Evolutionary conservation across 2,113 vertebrate genomes (phyloP), one percentile per base, ranked within the genome.

Genomic region (Mormoops blainvillei): DNA sequence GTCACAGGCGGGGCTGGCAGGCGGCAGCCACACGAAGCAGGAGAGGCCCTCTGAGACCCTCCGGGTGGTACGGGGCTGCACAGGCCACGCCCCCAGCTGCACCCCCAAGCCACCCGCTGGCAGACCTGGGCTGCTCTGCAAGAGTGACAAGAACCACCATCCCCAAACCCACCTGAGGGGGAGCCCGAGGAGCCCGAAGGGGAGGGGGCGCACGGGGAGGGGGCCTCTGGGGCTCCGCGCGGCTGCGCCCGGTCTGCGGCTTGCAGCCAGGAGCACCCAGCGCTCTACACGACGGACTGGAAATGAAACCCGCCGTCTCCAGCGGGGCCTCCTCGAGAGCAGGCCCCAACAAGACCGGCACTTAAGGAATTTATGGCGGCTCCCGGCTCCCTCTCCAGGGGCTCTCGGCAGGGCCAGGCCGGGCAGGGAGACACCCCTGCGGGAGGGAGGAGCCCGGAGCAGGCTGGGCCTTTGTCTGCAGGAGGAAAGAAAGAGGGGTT

Each of bases 301-400:
- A 98, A 97, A 97, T 89, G 58, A 96, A 97, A 89, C 92, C 92
- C 91, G 28, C 54, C 92, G 50, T 96, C 97, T 98, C 96, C 94
- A 97, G 89, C 50, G 1, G 95, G 94, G 97, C 98, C 98, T 98
- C 97, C 98, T 97, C 89, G 95, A 83, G 92, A 98, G 97, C 99
- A 96, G 98, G 99, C 98, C 98, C 98, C 97, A 97, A 99, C 99
- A 99, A 96, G 99, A 99, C 95, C 67, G 97, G 99, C 99, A 99
- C 99, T 99, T 98, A 98, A 99, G 98, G 99, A 99, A 99, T 99
- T 99, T 98, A 98, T 97, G 98, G 89, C 68, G 74, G 95, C 94
- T 96, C 96, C 97, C 68, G 74, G 95, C 94, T 96, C 96, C 97
- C 97, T 97, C 97, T 97, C 97, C 97, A 96, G 97, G 97, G 97